Conservation (phyloP, 2,888 invertebrate genomes). For the Timema podura region DNA sequence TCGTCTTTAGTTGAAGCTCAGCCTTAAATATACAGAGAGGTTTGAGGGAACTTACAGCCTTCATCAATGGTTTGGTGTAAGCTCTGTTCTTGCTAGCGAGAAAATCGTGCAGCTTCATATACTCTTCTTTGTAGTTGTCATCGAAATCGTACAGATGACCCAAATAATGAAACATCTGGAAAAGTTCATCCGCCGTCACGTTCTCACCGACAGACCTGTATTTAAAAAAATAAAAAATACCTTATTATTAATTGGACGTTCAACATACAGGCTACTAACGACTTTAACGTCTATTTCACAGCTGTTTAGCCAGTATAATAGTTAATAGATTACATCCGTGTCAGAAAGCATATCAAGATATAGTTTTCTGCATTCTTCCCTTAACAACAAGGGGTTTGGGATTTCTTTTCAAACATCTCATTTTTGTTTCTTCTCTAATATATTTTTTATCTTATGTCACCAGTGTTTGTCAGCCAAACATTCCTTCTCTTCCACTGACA, state of each 20-base stretch:
- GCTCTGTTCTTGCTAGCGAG: slow-evolving; percentile 33
- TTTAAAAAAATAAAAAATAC: not conserved
- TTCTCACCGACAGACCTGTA: slow-evolving; percentile 4
- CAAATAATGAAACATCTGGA: slow-evolving; percentile 26
- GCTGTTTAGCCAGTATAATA: too few relatives aligned
- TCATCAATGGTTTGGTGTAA: slow-evolving; percentile 31
- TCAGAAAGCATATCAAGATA: too few relatives aligned
- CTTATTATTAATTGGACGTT: not conserved
- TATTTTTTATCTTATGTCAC: too few relatives aligned
- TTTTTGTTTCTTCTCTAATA: too few relatives aligned
- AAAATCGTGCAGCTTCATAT: slow-evolving; percentile 36
- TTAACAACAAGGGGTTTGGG: too few relatives aligned
- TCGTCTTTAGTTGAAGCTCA: not conserved
- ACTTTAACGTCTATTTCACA: too few relatives aligned
- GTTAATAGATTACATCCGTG: too few relatives aligned
- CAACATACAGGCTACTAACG: too few relatives aligned
- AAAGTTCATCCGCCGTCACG: slow-evolving; percentile 15
- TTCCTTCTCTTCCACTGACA: too few relatives aligned
- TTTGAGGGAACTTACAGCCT: slow-evolving; percentile 36
- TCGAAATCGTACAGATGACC: slow-evolving; percentile 34
- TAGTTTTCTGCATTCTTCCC: too few relatives aligned
- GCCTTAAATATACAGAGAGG: not conserved
- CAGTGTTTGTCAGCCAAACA: too few relatives aligned
- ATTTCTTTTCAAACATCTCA: too few relatives aligned
- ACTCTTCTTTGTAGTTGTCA: slow-evolving; percentile 29